These are phyloP conservation scores for Punctoribates punctum DNA, from an alignment of 2,888 invertebrate species.

Conservation along the genomic window DNA sequence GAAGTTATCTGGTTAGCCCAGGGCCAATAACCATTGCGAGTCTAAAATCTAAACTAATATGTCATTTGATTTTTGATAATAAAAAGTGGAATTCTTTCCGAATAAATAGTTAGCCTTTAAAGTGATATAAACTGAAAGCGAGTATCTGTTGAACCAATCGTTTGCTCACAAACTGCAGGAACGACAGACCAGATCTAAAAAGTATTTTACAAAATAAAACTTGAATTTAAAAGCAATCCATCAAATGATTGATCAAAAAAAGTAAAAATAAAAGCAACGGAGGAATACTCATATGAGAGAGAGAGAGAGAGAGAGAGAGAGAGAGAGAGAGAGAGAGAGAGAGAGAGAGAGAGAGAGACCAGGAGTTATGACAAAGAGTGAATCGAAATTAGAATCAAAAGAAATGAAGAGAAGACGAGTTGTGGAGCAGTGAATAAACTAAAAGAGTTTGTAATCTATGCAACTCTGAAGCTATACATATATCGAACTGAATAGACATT, in stretches of 20 bases:
- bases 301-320: background rate
- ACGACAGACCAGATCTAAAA: background rate
- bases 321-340: background rate
- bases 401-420: background rate
- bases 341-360: background rate
- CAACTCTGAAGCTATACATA: background rate
- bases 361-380: background rate
- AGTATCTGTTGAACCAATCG: background rate
- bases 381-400: background rate
- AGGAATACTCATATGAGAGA: background rate
- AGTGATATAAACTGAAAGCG: background rate
- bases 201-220: conserved; percentile 30
- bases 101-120: background rate
- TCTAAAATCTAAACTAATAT: background rate
- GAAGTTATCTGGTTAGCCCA: background rate
- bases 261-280: background rate
- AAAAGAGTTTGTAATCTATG: conserved; percentile 11
- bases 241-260: conserved; percentile 30
- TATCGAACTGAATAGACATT: conserved; percentile 19
- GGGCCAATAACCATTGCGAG: background rate
- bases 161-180: background rate
- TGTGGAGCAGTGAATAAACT: background rate
- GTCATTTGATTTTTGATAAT: conserved; percentile 31
- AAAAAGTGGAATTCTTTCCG: conserved; percentile 6
- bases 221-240: conserved; percentile 34